Conservation (phyloP, 1,140 invertebrate genomes). For the Copidosoma floridanum region DNA sequence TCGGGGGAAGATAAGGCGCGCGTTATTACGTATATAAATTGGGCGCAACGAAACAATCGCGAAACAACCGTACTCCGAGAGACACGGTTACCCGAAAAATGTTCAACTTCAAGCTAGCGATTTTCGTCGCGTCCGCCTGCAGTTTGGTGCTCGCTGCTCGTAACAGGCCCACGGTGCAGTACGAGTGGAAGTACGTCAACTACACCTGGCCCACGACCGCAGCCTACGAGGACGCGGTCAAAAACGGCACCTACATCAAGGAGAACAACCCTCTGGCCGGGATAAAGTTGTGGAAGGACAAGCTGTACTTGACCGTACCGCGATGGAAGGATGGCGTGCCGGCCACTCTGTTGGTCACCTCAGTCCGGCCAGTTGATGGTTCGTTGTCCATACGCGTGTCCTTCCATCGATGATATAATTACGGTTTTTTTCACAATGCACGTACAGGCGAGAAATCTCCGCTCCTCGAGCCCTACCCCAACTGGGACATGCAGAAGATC, state of each 20-base stretch:
- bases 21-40: too few relatives aligned
- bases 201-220: constrained; percentile 44
- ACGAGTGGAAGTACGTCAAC: constrained; percentile 49
- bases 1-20: too few relatives aligned
- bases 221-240: constrained; percentile 52
- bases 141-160: background rate
- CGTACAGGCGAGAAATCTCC: background rate
- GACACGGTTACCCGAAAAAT: too few relatives aligned
- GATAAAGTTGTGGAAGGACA: constrained; percentile 62
- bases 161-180: background rate
- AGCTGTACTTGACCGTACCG: constrained; percentile 64
- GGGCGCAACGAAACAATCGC: too few relatives aligned
- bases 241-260: constrained; percentile 59
- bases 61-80: too few relatives aligned
- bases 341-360: constrained; percentile 63
- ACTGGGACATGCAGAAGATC: constrained; percentile 64
- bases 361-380: constrained; percentile 36
- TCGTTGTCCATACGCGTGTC: background rate
- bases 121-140: too few relatives aligned
- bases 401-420: too few relatives aligned
- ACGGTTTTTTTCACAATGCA: too few relatives aligned
- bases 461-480: constrained; percentile 60
- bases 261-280: constrained; percentile 65
- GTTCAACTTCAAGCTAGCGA: too few relatives aligned
- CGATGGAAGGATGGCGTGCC: constrained; percentile 67